phyloP scores from a whole-genome alignment of 2,888 invertebrate genomes.

The Lamproptera curius region DNA sequence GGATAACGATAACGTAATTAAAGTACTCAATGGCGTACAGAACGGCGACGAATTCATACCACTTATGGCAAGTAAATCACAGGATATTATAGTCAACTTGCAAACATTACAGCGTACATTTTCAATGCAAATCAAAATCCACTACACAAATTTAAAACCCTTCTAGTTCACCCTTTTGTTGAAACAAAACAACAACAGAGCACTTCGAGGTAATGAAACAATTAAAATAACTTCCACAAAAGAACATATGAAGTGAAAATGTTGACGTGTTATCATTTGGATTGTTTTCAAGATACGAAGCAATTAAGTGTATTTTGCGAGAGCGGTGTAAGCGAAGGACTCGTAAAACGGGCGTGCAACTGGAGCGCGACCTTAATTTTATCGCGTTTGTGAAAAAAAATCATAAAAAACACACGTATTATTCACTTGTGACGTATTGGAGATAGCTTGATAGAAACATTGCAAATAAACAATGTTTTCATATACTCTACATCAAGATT shows the following conservation, averaged over 20 bases:
- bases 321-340: slow-evolving; percentile 1
- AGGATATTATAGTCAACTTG: too few relatives aligned
- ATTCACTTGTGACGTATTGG: slow-evolving; percentile 4
- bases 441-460: background rate
- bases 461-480: background rate
- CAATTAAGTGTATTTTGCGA: background rate
- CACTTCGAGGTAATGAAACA: too few relatives aligned
- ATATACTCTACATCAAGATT: background rate
- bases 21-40: background rate
- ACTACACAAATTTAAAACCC: too few relatives aligned
- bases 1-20: slow-evolving; percentile 17
- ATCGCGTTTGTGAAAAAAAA: slow-evolving; percentile 4
- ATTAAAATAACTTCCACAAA: too few relatives aligned
- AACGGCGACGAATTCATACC: background rate
- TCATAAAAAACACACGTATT: slow-evolving; percentile 10
- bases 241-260: background rate
- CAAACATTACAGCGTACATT: too few relatives aligned
- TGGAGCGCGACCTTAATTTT: slow-evolving; percentile 8
- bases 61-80: too few relatives aligned
- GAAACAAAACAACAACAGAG: too few relatives aligned
- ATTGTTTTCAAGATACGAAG: background rate
- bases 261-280: background rate
- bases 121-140: too few relatives aligned
- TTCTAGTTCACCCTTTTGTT: too few relatives aligned
- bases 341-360: slow-evolving; percentile 8